A percentile compares a stretch with the other conserved stretches of the same genome.
These are phyloP conservation scores for Hypercompe scribonia DNA, from an alignment of 2,888 invertebrate genomes.

Conservation along the genomic window DNA sequence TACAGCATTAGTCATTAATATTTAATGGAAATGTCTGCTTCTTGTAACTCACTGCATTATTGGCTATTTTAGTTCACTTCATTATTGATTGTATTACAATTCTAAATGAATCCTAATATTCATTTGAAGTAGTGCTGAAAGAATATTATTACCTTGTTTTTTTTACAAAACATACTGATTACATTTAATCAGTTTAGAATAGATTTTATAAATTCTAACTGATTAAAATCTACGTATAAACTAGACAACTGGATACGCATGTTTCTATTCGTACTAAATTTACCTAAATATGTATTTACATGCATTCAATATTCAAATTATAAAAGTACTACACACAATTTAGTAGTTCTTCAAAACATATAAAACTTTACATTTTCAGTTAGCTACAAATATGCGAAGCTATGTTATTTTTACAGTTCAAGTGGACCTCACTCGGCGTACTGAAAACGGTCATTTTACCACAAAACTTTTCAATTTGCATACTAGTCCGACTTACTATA, in stretches of 20 bases:
- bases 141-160: too few species aligned
- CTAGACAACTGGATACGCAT: not conserved
- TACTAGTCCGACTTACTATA: not conserved
- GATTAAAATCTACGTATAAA: too few species aligned
- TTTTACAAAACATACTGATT: too few species aligned
- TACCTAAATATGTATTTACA: not conserved
- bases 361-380: not conserved
- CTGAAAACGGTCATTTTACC: not conserved
- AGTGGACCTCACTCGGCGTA: not conserved
- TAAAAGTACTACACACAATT: too few species aligned
- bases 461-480: not conserved
- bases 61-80: too few species aligned
- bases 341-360: not conserved
- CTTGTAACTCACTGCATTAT: not conserved
- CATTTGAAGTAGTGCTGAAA: too few species aligned
- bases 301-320: too few species aligned
- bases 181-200: too few species aligned
- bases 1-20: not conserved
- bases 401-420: not conserved
- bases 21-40: not conserved
- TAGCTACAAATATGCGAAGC: not conserved
- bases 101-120: too few species aligned
- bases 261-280: not conserved
- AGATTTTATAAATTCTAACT: too few species aligned
- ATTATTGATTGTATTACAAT: too few species aligned